Conservation (phyloP, 2,888 invertebrate species). For the Plebejus melissa region DNA sequence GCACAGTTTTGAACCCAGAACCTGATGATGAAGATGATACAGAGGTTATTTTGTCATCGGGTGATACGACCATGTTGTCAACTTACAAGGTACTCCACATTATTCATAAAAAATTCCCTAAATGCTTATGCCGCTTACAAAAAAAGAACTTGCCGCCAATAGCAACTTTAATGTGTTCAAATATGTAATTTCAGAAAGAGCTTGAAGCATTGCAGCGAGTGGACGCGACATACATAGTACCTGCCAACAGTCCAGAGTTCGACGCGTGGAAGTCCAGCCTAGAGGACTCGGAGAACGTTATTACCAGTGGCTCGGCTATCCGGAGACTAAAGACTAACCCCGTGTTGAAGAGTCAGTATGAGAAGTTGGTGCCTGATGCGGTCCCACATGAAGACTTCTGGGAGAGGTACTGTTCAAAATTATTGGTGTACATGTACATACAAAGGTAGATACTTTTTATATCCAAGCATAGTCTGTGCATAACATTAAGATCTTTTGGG, state of each 20-base stretch:
- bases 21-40: conserved; percentile 86
- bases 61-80: conserved; percentile 83
- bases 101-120: too few species aligned
- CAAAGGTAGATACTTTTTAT: too few species aligned
- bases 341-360: conserved; percentile 79
- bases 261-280: conserved; percentile 64
- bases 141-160: neutral
- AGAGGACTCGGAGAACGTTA: conserved; percentile 47
- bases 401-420: conserved; percentile 77
- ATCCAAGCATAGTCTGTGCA: too few species aligned
- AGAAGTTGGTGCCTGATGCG: conserved; percentile 83
- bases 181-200: conserved; percentile 75
- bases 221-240: conserved; percentile 85
- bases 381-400: conserved; percentile 88
- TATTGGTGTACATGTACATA: too few species aligned
- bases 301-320: conserved; percentile 46
- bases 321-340: conserved; percentile 57
- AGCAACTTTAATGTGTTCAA: neutral
- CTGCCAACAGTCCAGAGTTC: conserved; percentile 79
- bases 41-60: conserved; percentile 83
- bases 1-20: conserved; percentile 83
- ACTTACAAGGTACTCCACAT: conserved; percentile 61
- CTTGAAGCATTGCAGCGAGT: conserved; percentile 85
- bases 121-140: too few species aligned
- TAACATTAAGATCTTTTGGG: too few species aligned